These are phyloP conservation scores for Phalloptychus januarius DNA, from an alignment of 2,797 vertebrate species.

Conservation along the genomic window DNA sequence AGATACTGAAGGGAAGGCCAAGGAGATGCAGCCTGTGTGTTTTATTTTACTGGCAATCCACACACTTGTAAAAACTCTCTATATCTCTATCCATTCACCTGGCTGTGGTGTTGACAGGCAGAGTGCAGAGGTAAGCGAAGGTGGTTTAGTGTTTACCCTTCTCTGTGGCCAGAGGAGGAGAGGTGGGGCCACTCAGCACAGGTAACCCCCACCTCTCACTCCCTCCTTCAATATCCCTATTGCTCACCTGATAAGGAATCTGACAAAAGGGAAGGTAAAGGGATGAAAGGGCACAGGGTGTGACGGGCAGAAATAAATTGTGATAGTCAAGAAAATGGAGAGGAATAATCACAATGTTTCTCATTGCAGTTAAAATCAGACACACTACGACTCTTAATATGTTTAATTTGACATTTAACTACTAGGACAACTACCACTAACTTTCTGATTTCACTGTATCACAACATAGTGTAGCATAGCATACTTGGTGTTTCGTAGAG, in stretches of 20 bases:
- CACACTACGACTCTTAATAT: not conserved
- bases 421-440: not conserved
- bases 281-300: slow-evolving; percentile 56
- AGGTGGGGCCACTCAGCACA: slow-evolving; percentile 74
- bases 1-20: slow-evolving; percentile 15
- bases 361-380: not conserved
- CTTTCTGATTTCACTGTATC: not conserved
- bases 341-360: not conserved
- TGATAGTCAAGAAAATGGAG: slow-evolving; percentile 34
- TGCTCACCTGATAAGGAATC: slow-evolving; percentile 66
- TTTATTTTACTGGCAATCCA: slow-evolving; percentile 27
- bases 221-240: slow-evolving; percentile 53
- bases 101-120: slow-evolving; percentile 46
- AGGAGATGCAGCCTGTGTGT: slow-evolving; percentile 33
- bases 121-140: slow-evolving; percentile 70
- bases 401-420: not conserved
- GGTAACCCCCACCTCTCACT: slow-evolving; percentile 58
- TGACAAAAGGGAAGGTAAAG: slow-evolving; percentile 48
- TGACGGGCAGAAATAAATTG: slow-evolving; percentile 53
- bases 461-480: not conserved
- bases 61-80: slow-evolving; percentile 39
- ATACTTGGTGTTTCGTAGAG: not conserved
- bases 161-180: slow-evolving; percentile 59
- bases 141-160: slow-evolving; percentile 80
- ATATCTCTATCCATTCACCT: slow-evolving; percentile 39